Conservation (phyloP, 2,888 invertebrate genomes). For the Tortricodes alternella region DNA sequence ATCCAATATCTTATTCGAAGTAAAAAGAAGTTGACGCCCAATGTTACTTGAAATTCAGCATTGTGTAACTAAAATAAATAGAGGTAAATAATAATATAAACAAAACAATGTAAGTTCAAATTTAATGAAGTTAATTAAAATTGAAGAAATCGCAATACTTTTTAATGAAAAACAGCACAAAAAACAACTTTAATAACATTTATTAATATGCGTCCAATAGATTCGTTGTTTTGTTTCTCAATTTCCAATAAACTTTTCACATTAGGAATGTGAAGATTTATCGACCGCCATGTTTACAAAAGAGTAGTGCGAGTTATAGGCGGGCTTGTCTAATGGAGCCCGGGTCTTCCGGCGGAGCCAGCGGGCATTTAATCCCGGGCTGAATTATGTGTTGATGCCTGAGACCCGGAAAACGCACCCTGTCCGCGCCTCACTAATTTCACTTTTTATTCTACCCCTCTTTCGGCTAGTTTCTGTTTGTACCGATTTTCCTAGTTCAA, state of each 20-base stretch:
- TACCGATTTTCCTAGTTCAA: constrained; percentile 8
- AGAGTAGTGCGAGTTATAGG: constrained; percentile 52
- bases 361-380: constrained; percentile 77
- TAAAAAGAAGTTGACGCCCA: too few relatives aligned
- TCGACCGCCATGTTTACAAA: constrained; percentile 48
- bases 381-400: constrained; percentile 78
- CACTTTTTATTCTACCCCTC: constrained; percentile 61
- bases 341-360: constrained; percentile 69
- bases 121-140: too few relatives aligned
- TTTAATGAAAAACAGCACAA: too few relatives aligned
- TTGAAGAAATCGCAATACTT: too few relatives aligned
- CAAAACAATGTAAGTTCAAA: too few relatives aligned
- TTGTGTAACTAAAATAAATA: too few relatives aligned
- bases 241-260: neutral
- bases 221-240: neutral
- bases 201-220: too few relatives aligned
- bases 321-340: constrained; percentile 66
- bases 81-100: too few relatives aligned
- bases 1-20: too few relatives aligned
- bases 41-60: too few relatives aligned
- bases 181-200: too few relatives aligned
- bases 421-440: constrained; percentile 67
- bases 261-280: constrained; percentile 32
- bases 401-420: constrained; percentile 69
- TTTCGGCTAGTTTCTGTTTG: constrained; percentile 42